These are phyloP conservation scores for Serrognathus titanus DNA, from an alignment of 2,888 invertebrate genomes.

Conservation along the genomic window DNA sequence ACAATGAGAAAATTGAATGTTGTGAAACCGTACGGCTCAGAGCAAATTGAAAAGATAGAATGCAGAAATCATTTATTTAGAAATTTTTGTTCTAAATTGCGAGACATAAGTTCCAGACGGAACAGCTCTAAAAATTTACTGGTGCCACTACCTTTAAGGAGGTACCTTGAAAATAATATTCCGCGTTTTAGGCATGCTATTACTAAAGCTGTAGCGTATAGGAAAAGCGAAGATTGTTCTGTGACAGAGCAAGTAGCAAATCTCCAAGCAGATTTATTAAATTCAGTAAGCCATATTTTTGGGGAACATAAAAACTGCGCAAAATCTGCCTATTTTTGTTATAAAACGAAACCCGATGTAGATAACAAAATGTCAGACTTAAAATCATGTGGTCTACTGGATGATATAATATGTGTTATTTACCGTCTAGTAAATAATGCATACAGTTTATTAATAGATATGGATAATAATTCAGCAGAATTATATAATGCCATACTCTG, in stretches of 20 bases:
- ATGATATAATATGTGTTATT: not conserved
- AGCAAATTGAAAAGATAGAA: not conserved
- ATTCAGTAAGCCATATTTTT: not conserved
- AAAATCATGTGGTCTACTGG: not conserved
- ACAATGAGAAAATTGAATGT: not conserved
- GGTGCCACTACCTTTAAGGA: not conserved
- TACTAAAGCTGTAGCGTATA: not conserved
- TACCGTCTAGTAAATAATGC: not conserved
- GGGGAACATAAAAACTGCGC: not conserved
- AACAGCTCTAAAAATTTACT: not conserved
- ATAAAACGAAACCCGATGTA: not conserved
- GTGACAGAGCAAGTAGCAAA: not conserved
- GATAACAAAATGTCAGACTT: not conserved
- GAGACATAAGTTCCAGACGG: not conserved
- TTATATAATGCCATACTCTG: not conserved
- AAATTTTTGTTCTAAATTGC: not conserved
- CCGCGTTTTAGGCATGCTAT: not conserved
- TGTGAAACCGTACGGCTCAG: too few species aligned
- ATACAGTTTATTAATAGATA: not conserved
- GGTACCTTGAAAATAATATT: not conserved
- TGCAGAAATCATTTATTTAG: not conserved
- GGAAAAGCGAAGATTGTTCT: not conserved
- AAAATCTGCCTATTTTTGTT: too few species aligned
- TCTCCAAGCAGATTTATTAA: not conserved
- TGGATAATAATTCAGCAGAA: not conserved